These are phyloP conservation scores for Cebus imitator DNA, from an alignment of 2,113 vertebrate species.

Conservation along the genomic window DNA sequence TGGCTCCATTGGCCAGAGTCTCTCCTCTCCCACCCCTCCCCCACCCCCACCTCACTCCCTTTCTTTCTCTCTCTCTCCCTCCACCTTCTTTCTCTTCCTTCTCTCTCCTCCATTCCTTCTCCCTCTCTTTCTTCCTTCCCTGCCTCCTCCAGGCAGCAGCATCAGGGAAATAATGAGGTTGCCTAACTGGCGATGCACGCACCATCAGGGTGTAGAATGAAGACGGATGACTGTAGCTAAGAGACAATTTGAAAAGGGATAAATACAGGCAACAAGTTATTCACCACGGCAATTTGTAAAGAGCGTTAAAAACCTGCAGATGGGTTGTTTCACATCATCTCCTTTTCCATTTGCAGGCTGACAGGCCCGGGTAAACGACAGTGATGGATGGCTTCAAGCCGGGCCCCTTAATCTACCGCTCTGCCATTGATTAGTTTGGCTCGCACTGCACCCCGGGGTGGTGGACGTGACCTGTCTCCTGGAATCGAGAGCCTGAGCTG, in stretches of 20 bases:
- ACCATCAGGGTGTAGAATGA: conserved; percentile 81
- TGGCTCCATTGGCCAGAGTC: background rate
- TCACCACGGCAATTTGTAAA: conserved; percentile 85
- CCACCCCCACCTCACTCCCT: fast-evolving
- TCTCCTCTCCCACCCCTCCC: background rate
- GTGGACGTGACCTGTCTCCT: background rate
- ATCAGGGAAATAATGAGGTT: conserved; percentile 82
- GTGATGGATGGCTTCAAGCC: conserved; percentile 78
- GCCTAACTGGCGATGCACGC: conserved; percentile 66
- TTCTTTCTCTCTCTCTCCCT: fast-evolving
- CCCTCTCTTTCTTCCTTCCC: background rate
- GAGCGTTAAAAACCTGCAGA: conserved; percentile 84
- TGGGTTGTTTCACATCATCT: conserved; percentile 83
- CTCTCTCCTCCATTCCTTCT: background rate
- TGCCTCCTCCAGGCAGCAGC: conserved; percentile 60
- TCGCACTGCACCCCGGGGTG: fast-evolving
- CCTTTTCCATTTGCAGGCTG: conserved; percentile 80
- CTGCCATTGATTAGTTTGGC: conserved; percentile 65
- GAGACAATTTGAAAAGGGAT: conserved; percentile 87
- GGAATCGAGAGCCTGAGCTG: background rate
- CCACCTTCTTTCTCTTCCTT: fast-evolving
- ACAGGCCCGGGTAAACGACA: conserved; percentile 75
- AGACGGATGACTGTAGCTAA: conserved; percentile 86
- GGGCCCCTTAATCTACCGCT: conserved; percentile 61
- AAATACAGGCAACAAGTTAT: conserved; percentile 88